Base-by-base conservation (phyloP, 1,140 invertebrate genomes). In the Sminthurinus signatus region DNA sequence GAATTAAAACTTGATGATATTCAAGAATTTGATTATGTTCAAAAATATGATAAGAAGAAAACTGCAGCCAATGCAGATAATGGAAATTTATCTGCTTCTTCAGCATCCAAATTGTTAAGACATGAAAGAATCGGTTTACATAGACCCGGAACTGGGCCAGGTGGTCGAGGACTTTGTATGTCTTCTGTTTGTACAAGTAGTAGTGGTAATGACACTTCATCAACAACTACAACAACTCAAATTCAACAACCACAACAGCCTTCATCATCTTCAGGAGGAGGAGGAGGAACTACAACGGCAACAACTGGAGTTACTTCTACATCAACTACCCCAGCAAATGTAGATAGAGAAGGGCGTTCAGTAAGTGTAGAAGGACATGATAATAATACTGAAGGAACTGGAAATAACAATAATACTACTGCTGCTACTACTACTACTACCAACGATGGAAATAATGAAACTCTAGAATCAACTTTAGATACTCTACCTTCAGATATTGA, bases 1-100 rank as follows among this genome's bases (percentile, higher is more conserved):
- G 85, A 86, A 65, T 76, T 89, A 66, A 87, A 86, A 75, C 76
- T 88, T 21, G 85, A 88, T 31, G 87, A 89, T 77, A 76, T 89
- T 29, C 79, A 82, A 70, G 87, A 89, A 73, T 89, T 86, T 73
- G 84, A 87, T 39, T 50, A 27, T 14, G 59, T 74, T 19, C 72
- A 73, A 46, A 74, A 73, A 65, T 58, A 67, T 51, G 65, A 67
- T 19, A 72, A 74, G 23, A 74, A 72, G 48, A 70, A 65, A 52
- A 52, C 27, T 27, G 46, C 64, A 23, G 15, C 42, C 15, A 8
- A 27, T 2, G 8, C 15, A 23, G 50, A 52, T 10, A 52, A 15
- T 56, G 5, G 14, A 8, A 42, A 32, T 42, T 8, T 56, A 4
- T 56, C 54, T 5, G 54, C 54, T 5, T 12, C 8, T 28, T 10